Evolutionary conservation across 2,113 vertebrate genomes (phyloP).

Genomic region (Mionectes macconnelli): DNA sequence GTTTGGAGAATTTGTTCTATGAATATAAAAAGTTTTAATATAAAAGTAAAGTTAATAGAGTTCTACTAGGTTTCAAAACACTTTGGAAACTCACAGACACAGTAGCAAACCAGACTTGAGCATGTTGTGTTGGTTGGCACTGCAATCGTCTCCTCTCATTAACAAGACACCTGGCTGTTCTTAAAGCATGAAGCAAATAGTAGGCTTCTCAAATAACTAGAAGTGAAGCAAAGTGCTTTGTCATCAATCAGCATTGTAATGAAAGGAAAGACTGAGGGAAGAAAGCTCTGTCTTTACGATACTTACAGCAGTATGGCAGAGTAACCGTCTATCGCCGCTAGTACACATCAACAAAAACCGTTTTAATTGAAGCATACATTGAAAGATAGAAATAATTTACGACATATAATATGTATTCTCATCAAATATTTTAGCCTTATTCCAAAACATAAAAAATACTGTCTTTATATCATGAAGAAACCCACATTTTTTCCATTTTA

Average conservation of each 20-base stretch:
- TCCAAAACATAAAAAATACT: not conserved
- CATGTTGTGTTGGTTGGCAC: not conserved
- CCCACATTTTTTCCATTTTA: not conserved
- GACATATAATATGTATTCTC: not conserved
- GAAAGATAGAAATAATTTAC: not conserved
- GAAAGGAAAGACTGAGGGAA: not conserved
- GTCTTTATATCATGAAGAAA: not conserved
- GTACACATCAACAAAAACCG: not conserved
- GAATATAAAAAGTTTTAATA: not conserved
- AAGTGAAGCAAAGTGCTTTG: not conserved
- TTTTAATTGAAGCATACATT: not conserved
- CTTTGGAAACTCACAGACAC: not conserved
- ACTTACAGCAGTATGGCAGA: not conserved
- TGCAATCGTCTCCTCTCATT: not conserved
- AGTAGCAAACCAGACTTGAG: not conserved
- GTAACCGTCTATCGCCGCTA: fast-evolving
- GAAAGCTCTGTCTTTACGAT: not conserved
- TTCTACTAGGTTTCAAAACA: not conserved
- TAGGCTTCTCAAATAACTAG: not conserved
- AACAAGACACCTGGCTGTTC: not conserved
- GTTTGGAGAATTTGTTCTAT: not conserved
- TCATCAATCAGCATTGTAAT: not conserved
- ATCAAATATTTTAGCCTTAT: not conserved
- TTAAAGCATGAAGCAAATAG: not conserved
- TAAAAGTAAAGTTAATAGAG: not conserved